Conservation (phyloP, 1,140 invertebrate genomes). For the Drosophila nebulosa region DNA sequence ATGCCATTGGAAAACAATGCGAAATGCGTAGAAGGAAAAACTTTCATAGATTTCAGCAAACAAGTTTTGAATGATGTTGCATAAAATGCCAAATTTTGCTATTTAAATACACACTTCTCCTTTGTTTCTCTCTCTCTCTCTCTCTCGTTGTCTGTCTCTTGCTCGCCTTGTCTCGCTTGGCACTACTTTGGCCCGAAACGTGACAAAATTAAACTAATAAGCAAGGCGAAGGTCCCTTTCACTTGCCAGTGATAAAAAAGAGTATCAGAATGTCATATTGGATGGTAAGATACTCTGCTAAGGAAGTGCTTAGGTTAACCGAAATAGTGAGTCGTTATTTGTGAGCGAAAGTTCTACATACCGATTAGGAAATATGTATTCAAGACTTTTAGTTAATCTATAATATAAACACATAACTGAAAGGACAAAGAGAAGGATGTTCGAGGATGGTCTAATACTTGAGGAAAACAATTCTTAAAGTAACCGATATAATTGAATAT, state of each 20-base stretch:
- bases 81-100: constrained; percentile 70
- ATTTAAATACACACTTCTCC: constrained; percentile 52
- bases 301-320: neutral
- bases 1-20: constrained; percentile 17
- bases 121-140: neutral
- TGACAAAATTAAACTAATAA: constrained; percentile 70
- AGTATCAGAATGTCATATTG: neutral
- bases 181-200: constrained; percentile 38
- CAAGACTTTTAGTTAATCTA: too few species aligned
- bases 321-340: too few species aligned
- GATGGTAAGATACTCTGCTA: neutral
- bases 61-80: constrained; percentile 51
- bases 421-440: too few species aligned
- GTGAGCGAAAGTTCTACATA: too few species aligned
- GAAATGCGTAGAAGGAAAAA: constrained; percentile 11
- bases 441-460: too few species aligned
- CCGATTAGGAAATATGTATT: too few species aligned
- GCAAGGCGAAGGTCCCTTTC: constrained; percentile 3
- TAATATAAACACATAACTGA: too few species aligned
- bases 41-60: constrained; percentile 27
- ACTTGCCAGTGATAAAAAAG: neutral
- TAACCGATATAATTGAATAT: too few species aligned
- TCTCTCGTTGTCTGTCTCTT: constrained; percentile 21
- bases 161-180: constrained; percentile 19
- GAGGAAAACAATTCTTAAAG: too few species aligned